A percentile compares a stretch with the other conserved stretches of the same genome.
phyloP scores from a whole-genome alignment of 2,888 invertebrate species.

The Spisula solida region DNA sequence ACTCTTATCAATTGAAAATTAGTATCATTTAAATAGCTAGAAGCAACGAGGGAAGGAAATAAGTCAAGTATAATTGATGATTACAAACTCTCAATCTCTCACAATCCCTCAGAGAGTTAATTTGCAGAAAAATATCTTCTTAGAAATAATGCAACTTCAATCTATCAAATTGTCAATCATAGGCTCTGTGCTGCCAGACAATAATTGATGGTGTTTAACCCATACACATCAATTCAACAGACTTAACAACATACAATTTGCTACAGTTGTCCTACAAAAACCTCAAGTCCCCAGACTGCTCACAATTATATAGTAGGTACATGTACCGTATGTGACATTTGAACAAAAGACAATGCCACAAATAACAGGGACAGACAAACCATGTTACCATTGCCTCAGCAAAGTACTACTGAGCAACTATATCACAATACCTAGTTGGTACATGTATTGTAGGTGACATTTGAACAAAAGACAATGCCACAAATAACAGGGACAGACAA shows the following conservation, averaged over 20 bases:
- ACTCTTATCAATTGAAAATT: neutral
- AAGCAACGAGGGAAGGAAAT: neutral
- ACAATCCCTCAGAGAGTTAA: neutral
- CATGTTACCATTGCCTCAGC: no score
- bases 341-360: no score
- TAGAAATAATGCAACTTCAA: conserved; percentile 14
- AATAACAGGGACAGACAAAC: no score
- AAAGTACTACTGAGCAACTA: no score
- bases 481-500: no score
- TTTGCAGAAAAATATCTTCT: conserved; percentile 15
- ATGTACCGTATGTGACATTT: no score
- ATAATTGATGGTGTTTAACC: conserved; percentile 15
- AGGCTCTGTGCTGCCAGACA: neutral
- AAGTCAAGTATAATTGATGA: conserved; percentile 10
- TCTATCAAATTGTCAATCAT: conserved; percentile 21
- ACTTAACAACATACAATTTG: conserved; percentile 19
- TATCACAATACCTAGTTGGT: no score
- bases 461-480: no score
- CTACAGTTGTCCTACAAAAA: neutral
- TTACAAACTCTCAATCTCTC: neutral
- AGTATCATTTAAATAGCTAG: neutral
- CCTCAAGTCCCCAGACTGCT: neutral
- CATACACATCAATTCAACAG: conserved; percentile 4
- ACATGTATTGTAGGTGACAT: no score
- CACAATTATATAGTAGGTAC: no score